Evolutionary conservation across 2,888 invertebrate genomes (phyloP).

Genomic region (Trypoxylon attenuatum): DNA sequence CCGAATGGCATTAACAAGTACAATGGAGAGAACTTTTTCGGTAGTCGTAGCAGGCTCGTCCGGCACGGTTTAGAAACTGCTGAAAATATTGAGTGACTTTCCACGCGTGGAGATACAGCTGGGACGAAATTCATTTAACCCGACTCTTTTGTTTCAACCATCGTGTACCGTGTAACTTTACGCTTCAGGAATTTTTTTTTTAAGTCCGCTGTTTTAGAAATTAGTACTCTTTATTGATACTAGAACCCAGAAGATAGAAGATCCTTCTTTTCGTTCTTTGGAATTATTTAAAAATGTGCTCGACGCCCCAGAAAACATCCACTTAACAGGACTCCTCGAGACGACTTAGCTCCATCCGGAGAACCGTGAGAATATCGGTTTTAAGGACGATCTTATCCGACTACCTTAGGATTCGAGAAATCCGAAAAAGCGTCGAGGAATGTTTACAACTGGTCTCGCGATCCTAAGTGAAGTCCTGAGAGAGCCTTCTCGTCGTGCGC

Average conservation of each 20-base stretch:
- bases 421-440: constrained; percentile 13
- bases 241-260: not conserved
- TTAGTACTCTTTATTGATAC: no score
- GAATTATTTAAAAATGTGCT: constrained; percentile 60
- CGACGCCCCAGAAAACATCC: constrained; percentile 43
- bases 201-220: no score
- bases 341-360: constrained; percentile 29
- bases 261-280: not conserved
- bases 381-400: constrained; percentile 45
- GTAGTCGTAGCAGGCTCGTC: no score
- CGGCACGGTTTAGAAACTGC: no score
- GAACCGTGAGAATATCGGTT: constrained; percentile 58
- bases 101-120: no score
- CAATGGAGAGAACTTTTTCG: no score
- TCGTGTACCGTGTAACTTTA: no score
- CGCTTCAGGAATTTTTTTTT: no score
- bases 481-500: not conserved
- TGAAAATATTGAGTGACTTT: no score
- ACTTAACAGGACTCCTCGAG: constrained; percentile 32
- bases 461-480: not conserved
- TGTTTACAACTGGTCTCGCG: constrained; percentile 4
- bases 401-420: constrained; percentile 22
- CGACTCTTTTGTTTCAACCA: no score
- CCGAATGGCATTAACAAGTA: no score
- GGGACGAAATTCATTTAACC: no score